Percentiles rank a stretch among this genome's conserved stretches.
Evolutionary conservation across 2,888 invertebrate genomes (phyloP).

Genomic region (Leucoptera coffeella): DNA sequence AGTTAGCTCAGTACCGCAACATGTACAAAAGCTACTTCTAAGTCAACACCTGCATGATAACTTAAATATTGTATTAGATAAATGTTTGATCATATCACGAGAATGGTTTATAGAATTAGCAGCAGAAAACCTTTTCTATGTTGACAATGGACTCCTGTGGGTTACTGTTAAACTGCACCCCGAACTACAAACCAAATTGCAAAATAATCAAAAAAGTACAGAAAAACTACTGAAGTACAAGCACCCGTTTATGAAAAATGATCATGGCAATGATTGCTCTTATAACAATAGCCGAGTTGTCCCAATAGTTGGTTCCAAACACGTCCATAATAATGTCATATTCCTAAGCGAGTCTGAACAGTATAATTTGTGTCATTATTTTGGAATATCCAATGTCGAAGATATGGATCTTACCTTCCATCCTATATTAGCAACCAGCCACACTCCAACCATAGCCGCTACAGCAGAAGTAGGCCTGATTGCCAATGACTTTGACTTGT

Average conservation of each 20-base stretch:
- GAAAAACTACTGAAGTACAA: slow-evolving; percentile 15
- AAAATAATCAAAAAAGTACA: slow-evolving; percentile 10
- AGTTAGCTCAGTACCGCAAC: slow-evolving; percentile 19
- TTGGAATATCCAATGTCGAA: slow-evolving; percentile 15
- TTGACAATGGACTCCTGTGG: slow-evolving; percentile 39
- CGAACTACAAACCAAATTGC: slow-evolving; percentile 17
- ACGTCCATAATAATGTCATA: slow-evolving; percentile 17
- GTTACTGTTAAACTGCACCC: slow-evolving; percentile 22
- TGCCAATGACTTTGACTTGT: slow-evolving; percentile 32
- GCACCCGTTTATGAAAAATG: slow-evolving; percentile 24
- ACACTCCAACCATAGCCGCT: slow-evolving; percentile 32
- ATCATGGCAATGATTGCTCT: slow-evolving; percentile 30
- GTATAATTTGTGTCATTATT: slow-evolving; percentile 20
- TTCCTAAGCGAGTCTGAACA: slow-evolving; percentile 28
- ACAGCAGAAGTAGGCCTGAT: slow-evolving; percentile 29
- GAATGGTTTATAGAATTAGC: slow-evolving; percentile 30
- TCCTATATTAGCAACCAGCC: slow-evolving; percentile 24
- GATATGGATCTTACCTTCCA: slow-evolving; percentile 24
- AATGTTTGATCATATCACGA: slow-evolving; percentile 31
- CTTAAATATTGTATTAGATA: slow-evolving; percentile 19
- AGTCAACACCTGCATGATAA: slow-evolving; percentile 19
- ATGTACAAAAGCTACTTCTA: slow-evolving; percentile 15
- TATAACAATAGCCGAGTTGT: slow-evolving; percentile 14
- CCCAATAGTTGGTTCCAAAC: slow-evolving; percentile 24
- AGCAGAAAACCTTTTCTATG: slow-evolving; percentile 37